Percentiles rank a stretch among this genome's conserved stretches.
phyloP scores from a whole-genome alignment of 2,888 invertebrate species.

The Encarsia formosa region DNA sequence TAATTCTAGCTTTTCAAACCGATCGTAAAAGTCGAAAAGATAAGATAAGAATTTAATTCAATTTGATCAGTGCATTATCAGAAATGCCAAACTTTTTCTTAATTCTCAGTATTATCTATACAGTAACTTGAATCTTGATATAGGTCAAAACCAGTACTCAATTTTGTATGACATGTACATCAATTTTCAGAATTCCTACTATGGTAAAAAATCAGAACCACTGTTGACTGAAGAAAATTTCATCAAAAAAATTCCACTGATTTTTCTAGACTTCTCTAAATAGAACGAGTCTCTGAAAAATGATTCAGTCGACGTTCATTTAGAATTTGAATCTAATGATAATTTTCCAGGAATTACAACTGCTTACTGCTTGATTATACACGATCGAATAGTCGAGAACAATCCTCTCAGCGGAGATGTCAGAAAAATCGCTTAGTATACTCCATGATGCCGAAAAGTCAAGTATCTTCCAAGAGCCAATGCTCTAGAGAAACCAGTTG shows the following conservation, averaged over 20 bases:
- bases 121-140: no score
- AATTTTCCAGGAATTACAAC: slow-evolving; percentile 8
- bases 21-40: slow-evolving; percentile 36
- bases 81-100: slow-evolving; percentile 42
- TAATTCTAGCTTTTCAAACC: slow-evolving; percentile 46
- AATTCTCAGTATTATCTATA: slow-evolving; percentile 43
- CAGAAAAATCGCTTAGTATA: slow-evolving; percentile 1
- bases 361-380: slow-evolving; percentile 6
- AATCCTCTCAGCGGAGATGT: no score
- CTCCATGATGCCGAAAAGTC: no score
- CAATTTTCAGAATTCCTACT: slow-evolving; percentile 11
- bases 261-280: background rate
- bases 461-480: background rate
- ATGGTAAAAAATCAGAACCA: background rate
- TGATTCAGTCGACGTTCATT: slow-evolving; percentile 9
- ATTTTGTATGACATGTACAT: slow-evolving; percentile 20
- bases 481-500: background rate
- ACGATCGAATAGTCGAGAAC: slow-evolving; percentile 7
- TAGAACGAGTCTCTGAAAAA: slow-evolving; percentile 8
- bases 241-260: background rate
- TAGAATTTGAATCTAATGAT: slow-evolving; percentile 8
- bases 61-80: slow-evolving; percentile 37
- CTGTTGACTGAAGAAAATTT: background rate
- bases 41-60: slow-evolving; percentile 27
- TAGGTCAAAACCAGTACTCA: no score